Base-by-base conservation (phyloP, 2,113 vertebrate genomes). In the Rhea americana region DNA sequence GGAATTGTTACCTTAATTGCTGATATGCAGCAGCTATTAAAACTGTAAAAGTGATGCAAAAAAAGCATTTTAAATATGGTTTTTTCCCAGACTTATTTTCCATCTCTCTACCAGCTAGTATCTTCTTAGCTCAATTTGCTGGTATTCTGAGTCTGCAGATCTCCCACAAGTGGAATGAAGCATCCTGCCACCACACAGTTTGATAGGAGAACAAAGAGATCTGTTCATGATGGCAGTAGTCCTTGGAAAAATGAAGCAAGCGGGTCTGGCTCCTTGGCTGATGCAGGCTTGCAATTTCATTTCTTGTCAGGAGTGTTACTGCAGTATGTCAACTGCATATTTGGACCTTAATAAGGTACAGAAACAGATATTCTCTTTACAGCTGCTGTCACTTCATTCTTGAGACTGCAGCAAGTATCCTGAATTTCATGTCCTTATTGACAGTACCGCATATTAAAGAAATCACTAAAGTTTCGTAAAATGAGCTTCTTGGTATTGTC, bases 301-400 rank as follows among this genome's bases (percentile, higher is more conserved):
- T 26, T 87, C 66, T 79, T 79, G 80, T 93, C 85, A 91, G 82
- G 71, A 89, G 21, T 14, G 28, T 89, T 76, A 39, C 74, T 80
- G 28, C 16, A n/a, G 43, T 76, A 47, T 89, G 87, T 91, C 90
- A 95, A 48, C 45, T 93, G 62, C 39, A 67, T 63, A 82, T 79
- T 68, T 91, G 66, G 82, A 58, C 58, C 39, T 84, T 85, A 91
- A 82, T 82, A 82, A 93, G 32, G 25, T 79, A 63, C 2, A 82
- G 90, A 89, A 95, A 89, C 45, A 82, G 67, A 53, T 58, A 73
- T 37, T 82, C n/a, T 79, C 50, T 85, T 72, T 70, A 37, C 41
- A 67, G 45, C 51, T 77, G 32, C 68, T 85, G 72, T 83, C 55
- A 87, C 73, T 80, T 93, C n/a, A 43, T 58, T 90, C 65, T 59